Conservation (phyloP, 2,888 invertebrate species). For the Glaucopsyche alexis region DNA sequence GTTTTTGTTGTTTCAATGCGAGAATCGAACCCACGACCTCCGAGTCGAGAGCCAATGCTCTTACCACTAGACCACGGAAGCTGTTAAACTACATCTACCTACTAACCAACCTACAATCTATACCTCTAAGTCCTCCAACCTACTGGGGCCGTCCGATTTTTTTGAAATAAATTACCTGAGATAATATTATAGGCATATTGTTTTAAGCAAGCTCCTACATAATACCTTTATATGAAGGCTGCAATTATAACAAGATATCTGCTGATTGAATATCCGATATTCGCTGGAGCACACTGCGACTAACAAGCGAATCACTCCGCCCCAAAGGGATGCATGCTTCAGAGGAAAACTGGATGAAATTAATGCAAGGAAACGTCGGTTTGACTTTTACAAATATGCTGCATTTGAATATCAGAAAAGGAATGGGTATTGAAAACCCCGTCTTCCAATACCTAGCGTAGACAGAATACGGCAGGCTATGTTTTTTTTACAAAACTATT, state of each 20-base stretch:
- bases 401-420: neutral
- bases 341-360: constrained; percentile 7
- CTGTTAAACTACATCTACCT: too few species aligned
- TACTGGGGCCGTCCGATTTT: too few species aligned
- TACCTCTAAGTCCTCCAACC: too few species aligned
- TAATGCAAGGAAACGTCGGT: constrained; percentile 6
- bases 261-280: constrained; percentile 15
- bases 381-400: neutral
- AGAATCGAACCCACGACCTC: too few species aligned
- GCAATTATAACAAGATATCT: constrained; percentile 23
- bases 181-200: too few species aligned
- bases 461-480: neutral
- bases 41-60: too few species aligned
- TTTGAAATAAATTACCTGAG: too few species aligned
- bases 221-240: neutral
- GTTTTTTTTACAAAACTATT: neutral
- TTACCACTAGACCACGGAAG: too few species aligned
- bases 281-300: constrained; percentile 11
- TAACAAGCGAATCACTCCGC: constrained; percentile 14
- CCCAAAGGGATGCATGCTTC: constrained; percentile 6
- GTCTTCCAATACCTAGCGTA: neutral
- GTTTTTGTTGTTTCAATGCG: too few species aligned
- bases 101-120: too few species aligned
- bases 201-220: neutral
- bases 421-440: neutral